Base-by-base conservation (phyloP, 2,888 invertebrate species). In the Andrena marginata region DNA sequence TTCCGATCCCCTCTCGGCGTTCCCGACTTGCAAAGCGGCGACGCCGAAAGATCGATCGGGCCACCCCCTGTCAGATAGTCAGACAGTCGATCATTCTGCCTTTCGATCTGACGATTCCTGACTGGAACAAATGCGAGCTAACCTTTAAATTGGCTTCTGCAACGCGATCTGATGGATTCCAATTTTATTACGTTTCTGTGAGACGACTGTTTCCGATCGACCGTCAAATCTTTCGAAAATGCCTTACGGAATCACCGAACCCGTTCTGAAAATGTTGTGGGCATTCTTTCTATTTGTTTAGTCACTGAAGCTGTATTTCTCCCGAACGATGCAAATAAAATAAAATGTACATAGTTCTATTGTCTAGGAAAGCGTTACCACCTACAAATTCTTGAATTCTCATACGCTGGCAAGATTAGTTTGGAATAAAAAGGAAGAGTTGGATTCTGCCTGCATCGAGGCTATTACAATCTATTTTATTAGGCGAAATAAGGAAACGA, bases 41-140 rank as follows among this genome's bases (percentile, higher is more conserved):
- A 87, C 77, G 83, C 79, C 75, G 77, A 87, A 85, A 80, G 83
- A 85, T 89, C 83, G 80, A 82, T 81, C 74, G 78, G 72, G 59
- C 74, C 31, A 0, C 31, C 59, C 60, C 74, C 42, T 67, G 82
- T 76, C 81, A 67, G 73, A 77, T 73, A 65, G 62, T 78, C 75
- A 68, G 77, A 70, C 76, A 59, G 72, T 54, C 69, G 84, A 73
- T 83, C 82, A 74, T 78, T 80, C 82, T 26, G 62, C 60, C 33
- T 68, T 86, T 82, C 56, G 74, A 79, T 80, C 74, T 13, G 35
- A 26, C 49, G 35, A 62, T 48, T 62, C 33, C 10, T 10, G n/a
- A 20, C 29, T 31, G 29, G 29, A 49, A 62, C 31, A 62, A 48
- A 23, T 62, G 31, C 6, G 4, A 29, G 31, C 62, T 31, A 16